A percentile compares a stretch with the other conserved stretches of the same genome.
These are phyloP conservation scores for Scaptodrosophila latifasciaeformis DNA, from an alignment of 2,888 invertebrate species.

Conservation along the genomic window DNA sequence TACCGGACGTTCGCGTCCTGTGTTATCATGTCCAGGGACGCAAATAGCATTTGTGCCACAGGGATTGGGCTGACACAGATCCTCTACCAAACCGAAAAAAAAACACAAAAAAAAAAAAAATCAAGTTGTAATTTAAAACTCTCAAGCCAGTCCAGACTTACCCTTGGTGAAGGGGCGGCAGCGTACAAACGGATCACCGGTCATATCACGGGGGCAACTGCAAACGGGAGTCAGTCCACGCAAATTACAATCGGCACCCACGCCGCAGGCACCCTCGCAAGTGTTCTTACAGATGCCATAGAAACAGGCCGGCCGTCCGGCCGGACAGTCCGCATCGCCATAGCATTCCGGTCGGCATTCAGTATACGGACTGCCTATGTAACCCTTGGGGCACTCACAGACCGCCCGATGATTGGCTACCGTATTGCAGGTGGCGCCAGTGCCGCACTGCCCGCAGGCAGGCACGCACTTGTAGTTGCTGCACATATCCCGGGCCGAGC, in stretches of 20 bases:
- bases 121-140: no score
- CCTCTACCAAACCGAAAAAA: constrained; percentile 78
- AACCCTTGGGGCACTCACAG: constrained; percentile 88
- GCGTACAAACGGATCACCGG: constrained; percentile 88
- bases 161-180: constrained; percentile 88
- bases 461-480: constrained; percentile 83
- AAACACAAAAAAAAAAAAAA: constrained; percentile 7
- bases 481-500: constrained; percentile 82
- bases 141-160: constrained; percentile 71
- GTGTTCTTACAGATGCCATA: constrained; percentile 89
- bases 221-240: constrained; percentile 88
- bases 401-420: constrained; percentile 84
- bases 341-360: constrained; percentile 89
- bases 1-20: constrained; percentile 88
- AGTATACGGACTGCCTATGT: constrained; percentile 85
- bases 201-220: constrained; percentile 90
- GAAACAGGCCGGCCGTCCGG: constrained; percentile 85
- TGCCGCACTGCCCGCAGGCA: constrained; percentile 86
- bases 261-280: constrained; percentile 87
- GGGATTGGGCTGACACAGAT: constrained; percentile 91
- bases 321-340: constrained; percentile 86
- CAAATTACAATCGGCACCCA: constrained; percentile 84
- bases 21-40: constrained; percentile 88
- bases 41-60: constrained; percentile 82
- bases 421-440: constrained; percentile 85